Evolutionary conservation across 2,888 invertebrate species (phyloP), one percentile per base, ranked within the genome.

Genomic region (Mystacides longicornis): DNA sequence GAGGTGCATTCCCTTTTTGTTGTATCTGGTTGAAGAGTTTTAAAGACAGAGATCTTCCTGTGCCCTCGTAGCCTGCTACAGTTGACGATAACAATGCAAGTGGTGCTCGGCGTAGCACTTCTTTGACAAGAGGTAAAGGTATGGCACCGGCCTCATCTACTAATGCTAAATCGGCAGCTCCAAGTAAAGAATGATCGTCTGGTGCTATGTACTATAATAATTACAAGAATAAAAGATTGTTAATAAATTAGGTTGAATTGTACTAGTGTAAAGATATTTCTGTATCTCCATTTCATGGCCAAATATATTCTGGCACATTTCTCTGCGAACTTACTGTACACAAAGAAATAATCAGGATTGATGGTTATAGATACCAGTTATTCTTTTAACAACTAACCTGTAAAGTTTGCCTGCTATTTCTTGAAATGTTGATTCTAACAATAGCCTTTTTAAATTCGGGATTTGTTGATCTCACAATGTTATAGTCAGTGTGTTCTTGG

Each of bases 131-230:
- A 0, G 92, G 89, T 56, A 99, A 75, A 0, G 99, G 99, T 63
- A 99, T 99, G 5, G 99, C 99, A 0, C 99, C 99, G 1, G 99
- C 99, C 72, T 99, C 99, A 71, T 99, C 99, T 55, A 99, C 96
- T 0, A 99, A 85, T 27, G 99, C 80, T 42, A 99, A 72, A 71
- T 99, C 98, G 0, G 97, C 96, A 60, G 96, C 95, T 7, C 91
- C 85, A 27, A 99, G 77, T 59, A 92, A 85, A 56, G 89, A 84
- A 48, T 88, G 85, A 71, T 98, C 96, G 43, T 87, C 86, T 0
- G 99, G 97, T 59, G 93, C 88, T 67, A 99, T 95, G 71, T 99
- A 99, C 87, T 97, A 71, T 9, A 59, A 55, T 48, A 16, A 46
- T 46, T 9, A 43, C n/a, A n/a, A n/a, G n/a, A n/a, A n/a, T n/a